Percentiles rank a stretch among this genome's conserved stretches.
Evolutionary conservation across 2,113 vertebrate species (phyloP).

Genomic region (Prionailurus viverrinus): DNA sequence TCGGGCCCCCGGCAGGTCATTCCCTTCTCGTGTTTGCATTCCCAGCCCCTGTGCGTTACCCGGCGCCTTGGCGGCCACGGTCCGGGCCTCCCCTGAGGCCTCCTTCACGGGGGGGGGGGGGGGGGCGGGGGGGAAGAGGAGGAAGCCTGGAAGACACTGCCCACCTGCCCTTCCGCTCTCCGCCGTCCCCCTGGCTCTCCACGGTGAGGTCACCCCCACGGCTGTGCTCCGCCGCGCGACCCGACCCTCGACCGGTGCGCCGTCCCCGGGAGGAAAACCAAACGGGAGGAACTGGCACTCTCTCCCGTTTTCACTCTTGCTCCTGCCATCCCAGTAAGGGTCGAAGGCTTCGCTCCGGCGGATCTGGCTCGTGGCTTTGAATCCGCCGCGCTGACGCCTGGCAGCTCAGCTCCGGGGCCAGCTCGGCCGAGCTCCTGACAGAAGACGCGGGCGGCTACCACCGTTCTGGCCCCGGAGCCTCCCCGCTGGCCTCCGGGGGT

Average conservation of each 20-base stretch:
- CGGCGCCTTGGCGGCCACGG: not conserved
- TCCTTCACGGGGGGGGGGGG: no score
- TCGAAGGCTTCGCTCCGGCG: not conserved
- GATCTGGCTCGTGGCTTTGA: not conserved
- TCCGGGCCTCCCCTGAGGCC: not conserved
- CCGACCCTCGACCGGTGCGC: not conserved
- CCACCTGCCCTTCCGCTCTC: not conserved
- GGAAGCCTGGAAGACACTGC: not conserved
- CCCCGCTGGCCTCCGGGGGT: not conserved
- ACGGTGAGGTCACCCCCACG: not conserved
- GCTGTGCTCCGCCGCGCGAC: not conserved
- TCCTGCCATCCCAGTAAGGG: not conserved
- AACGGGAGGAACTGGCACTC: not conserved
- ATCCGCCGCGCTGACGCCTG: not conserved
- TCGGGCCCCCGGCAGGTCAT: not conserved
- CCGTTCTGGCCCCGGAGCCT: not conserved
- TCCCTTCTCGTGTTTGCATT: not conserved
- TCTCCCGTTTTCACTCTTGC: not conserved
- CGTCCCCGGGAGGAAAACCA: not conserved
- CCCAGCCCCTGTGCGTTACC: not conserved
- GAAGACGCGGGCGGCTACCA: not conserved
- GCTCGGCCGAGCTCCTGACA: not conserved
- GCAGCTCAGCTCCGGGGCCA: not conserved
- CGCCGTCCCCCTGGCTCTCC: not conserved
- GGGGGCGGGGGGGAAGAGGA: no score